Base-by-base conservation (phyloP, 2,797 vertebrate species). In the Taeniopygia guttata region DNA sequence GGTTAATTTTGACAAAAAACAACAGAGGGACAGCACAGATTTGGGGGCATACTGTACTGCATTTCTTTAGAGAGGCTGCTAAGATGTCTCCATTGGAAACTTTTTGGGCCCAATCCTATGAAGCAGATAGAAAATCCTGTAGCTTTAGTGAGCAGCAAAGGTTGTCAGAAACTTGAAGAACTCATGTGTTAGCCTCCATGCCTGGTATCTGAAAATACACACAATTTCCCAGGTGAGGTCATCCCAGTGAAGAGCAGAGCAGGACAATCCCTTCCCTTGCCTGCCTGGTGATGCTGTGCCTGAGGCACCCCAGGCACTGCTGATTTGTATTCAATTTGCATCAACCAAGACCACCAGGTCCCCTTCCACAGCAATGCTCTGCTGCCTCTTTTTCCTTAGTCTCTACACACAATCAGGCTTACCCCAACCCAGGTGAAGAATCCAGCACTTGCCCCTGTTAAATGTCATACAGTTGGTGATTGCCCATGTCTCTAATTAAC, bases 221-320 rank as follows among this genome's bases (percentile, higher is more conserved):
- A 34, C n/a, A 13, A 2, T 26, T 67, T 26, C 15, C 30, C 40
- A 60, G 26, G 3, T 11, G 34, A 67, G 26, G 26, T 10, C 4
- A 0, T 9, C 26, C 34, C 40, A 46, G 27, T 6, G 32, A 43
- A 63, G 29, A 87, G 38, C 20, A 67, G 40, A 74, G 21, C 0
- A 0, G 12, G 10, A 42, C 40, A 81, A 36, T 42, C 26, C 17
- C 25, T 10, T 52, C 9, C 10, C 46, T 42, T 5, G 1, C 18
- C 11, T 0, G 0, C 17, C 10, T 22, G 26, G 7, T 0, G 0
- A 40, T 67, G 40, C 11, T 67, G 15, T 40, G n/a, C 5, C 76
- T 40, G 25, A 22, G 17, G 22, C 25, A 21, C 5, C 17, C 14
- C 29, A 30, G 14, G 18, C 34, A 16, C 34, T 60, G 26, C 22